A percentile compares a stretch with the other conserved stretches of the same genome.
Conservation (phyloP, 2,797 vertebrate species). For the Sciurus vulgaris region DNA sequence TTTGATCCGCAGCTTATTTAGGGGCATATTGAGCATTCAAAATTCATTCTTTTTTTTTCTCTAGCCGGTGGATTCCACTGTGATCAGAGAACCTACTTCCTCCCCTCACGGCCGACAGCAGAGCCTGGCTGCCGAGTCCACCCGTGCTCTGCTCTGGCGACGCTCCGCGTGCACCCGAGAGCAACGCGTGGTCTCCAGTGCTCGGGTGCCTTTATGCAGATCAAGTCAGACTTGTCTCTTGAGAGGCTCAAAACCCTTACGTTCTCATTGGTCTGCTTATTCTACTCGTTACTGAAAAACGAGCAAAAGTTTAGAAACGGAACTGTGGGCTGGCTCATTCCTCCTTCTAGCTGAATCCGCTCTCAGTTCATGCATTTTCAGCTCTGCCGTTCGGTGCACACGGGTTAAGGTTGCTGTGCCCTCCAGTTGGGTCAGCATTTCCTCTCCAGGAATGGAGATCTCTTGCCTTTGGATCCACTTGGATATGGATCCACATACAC, state of each 20-base stretch:
- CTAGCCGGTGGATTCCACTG: neutral
- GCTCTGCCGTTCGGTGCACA: neutral
- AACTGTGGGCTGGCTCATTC: neutral
- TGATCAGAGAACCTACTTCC: neutral
- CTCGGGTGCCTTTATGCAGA: neutral
- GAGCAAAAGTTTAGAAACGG: neutral
- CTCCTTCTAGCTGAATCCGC: neutral
- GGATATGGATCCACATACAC: neutral
- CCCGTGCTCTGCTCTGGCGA: neutral
- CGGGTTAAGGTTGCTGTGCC: neutral
- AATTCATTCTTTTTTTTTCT: neutral
- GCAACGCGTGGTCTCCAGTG: neutral
- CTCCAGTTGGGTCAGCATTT: neutral
- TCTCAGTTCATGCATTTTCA: conserved; percentile 45
- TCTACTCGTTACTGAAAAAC: neutral
- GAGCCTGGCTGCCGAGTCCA: neutral
- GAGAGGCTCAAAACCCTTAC: neutral
- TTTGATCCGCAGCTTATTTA: neutral
- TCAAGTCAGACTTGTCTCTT: neutral
- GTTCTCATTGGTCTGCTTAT: neutral
- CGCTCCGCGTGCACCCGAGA: neutral
- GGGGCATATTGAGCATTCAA: neutral
- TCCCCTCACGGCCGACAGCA: neutral
- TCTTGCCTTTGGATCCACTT: conserved; percentile 20
- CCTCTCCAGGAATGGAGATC: neutral